phyloP scores from a whole-genome alignment of 2,113 vertebrate genomes.

The Eolophus roseicapilla region DNA sequence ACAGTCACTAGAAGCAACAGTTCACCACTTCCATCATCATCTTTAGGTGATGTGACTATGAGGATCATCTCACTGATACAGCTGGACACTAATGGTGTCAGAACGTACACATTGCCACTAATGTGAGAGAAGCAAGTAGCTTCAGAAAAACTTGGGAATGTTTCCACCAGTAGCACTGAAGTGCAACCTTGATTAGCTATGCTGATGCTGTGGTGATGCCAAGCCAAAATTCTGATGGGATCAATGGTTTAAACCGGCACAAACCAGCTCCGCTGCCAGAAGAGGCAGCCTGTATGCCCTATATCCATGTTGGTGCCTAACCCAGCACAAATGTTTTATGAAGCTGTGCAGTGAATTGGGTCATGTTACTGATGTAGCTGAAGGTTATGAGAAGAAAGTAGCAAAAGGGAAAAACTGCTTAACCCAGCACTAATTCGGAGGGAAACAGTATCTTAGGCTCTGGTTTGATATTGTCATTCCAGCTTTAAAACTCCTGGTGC shows the following conservation, averaged over 20 bases:
- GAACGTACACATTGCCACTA: neutral
- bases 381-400: neutral
- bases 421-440: neutral
- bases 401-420: neutral
- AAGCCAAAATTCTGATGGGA: neutral
- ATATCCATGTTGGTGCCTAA: neutral
- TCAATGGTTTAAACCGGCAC: neutral
- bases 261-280: neutral
- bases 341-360: neutral
- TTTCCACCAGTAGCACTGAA: neutral
- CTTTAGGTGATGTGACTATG: neutral
- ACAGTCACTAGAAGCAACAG: neutral
- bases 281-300: neutral
- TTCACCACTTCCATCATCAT: neutral
- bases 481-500: neutral
- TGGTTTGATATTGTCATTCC: neutral
- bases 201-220: neutral
- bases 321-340: neutral
- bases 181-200: neutral
- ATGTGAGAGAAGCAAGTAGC: neutral
- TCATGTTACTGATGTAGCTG: neutral
- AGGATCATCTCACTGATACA: neutral
- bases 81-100: neutral
- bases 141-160: neutral
- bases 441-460: neutral